These are phyloP conservation scores for Trichonephila clavata DNA, from an alignment of 1,140 invertebrate species.

Conservation along the genomic window DNA sequence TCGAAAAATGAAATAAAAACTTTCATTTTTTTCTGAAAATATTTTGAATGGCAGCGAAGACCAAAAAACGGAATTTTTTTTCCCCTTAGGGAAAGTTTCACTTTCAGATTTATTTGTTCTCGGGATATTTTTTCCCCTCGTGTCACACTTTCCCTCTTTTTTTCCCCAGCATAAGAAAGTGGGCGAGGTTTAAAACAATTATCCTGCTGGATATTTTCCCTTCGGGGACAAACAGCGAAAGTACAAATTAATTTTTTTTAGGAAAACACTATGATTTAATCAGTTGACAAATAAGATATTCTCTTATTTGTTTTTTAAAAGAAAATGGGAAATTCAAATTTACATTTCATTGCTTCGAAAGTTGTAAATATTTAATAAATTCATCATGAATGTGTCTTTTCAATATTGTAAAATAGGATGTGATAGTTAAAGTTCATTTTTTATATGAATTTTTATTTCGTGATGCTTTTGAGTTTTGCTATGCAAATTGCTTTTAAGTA, in stretches of 20 bases:
- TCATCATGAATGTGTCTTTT: background rate
- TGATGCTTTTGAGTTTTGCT: too few relatives aligned
- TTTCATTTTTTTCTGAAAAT: background rate
- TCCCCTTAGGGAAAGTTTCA: background rate
- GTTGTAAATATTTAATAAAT: background rate
- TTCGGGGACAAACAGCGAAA: background rate
- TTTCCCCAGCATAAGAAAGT: background rate
- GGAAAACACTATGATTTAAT: background rate
- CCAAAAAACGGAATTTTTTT: background rate
- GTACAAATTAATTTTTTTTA: background rate
- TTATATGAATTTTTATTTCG: too few relatives aligned
- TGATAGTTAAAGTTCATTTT: too few relatives aligned
- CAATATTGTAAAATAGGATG: too few relatives aligned
- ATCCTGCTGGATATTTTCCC: background rate
- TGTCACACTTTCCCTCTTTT: background rate
- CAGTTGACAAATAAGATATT: background rate
- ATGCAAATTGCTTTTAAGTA: too few relatives aligned
- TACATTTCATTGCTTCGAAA: background rate
- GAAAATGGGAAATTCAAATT: background rate
- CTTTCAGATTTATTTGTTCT: constrained; percentile 23
- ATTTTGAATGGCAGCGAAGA: constrained; percentile 13
- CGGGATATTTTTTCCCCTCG: background rate
- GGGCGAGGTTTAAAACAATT: constrained; percentile 15
- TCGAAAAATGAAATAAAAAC: background rate
- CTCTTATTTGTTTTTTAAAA: background rate